Percentiles rank a stretch among this genome's conserved stretches.
Evolutionary conservation across 1,140 invertebrate species (phyloP).

Genomic region (Belonocnema kinseyi): DNA sequence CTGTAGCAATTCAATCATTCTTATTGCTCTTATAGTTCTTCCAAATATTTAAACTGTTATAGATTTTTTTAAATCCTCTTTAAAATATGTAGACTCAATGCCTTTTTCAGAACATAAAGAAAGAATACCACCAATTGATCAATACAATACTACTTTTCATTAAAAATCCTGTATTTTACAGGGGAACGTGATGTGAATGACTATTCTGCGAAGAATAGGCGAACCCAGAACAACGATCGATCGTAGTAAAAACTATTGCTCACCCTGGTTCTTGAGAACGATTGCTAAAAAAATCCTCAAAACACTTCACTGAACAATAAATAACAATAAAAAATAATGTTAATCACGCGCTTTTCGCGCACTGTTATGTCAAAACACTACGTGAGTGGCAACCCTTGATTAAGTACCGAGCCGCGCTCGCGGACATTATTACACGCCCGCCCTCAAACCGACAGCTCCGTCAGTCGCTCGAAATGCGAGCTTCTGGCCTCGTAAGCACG

Average conservation of each 20-base stretch:
- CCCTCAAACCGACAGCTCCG: conserved; percentile 42
- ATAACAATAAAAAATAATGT: conserved; percentile 7
- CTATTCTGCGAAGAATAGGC: conserved; percentile 24
- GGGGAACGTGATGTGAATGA: neutral
- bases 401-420: conserved; percentile 40
- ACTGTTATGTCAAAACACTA: conserved; percentile 45
- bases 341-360: neutral
- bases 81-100: too few species aligned
- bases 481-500: conserved; percentile 21
- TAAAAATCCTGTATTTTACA: conserved; percentile 8
- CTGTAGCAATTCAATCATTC: too few species aligned
- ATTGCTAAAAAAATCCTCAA: conserved; percentile 7
- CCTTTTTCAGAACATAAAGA: neutral
- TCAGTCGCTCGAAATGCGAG: conserved; percentile 7
- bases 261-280: conserved; percentile 13
- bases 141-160: neutral
- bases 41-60: too few species aligned
- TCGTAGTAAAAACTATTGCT: conserved; percentile 23
- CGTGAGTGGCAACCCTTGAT: conserved; percentile 38
- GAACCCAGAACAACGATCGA: conserved; percentile 19
- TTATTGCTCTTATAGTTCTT: too few species aligned
- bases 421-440: conserved; percentile 57
- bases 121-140: neutral
- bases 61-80: too few species aligned
- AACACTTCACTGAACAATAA: conserved; percentile 13